Evolutionary conservation across 2,888 invertebrate species (phyloP).

Genomic region (Brachyopa scutellaris): DNA sequence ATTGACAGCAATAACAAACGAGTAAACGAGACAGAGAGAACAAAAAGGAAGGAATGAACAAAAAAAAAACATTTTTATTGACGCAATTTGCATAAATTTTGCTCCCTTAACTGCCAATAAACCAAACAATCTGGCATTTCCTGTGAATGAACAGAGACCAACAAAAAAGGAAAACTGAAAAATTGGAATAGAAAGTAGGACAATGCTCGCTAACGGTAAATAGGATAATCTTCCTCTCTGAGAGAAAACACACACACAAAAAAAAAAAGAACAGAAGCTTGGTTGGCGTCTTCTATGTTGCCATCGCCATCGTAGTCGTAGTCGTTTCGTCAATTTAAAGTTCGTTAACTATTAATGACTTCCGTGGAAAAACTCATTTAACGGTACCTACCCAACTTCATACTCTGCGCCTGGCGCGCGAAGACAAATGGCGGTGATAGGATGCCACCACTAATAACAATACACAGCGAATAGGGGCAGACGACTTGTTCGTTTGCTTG

Average conservation of each 20-base stretch:
- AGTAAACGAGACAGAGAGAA: neutral
- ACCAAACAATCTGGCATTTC: conserved; percentile 72
- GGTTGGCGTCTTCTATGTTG: conserved; percentile 29
- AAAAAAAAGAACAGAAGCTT: conserved; percentile 26
- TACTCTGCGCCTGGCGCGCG: conserved; percentile 12
- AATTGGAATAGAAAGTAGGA: conserved; percentile 57
- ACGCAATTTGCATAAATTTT: conserved; percentile 72
- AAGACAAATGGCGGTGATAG: conserved; percentile 59
- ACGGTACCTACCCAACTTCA: conserved; percentile 59
- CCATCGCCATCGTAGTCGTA: conserved; percentile 22
- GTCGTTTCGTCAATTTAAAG: conserved; percentile 72
- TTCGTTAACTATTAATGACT: conserved; percentile 73
- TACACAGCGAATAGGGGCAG: neutral
- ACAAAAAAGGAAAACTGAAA: conserved; percentile 19
- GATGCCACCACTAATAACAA: conserved; percentile 57
- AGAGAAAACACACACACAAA: neutral
- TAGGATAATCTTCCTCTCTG: conserved; percentile 57
- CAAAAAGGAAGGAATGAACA: conserved; percentile 2
- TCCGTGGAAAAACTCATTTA: conserved; percentile 69
- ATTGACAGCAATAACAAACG: conserved; percentile 29
- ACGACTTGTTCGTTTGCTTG: too few species aligned
- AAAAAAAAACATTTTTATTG: conserved; percentile 65
- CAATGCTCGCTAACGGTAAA: conserved; percentile 68
- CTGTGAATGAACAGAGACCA: conserved; percentile 42
- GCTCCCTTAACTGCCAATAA: conserved; percentile 72